Conservation (phyloP, 2,113 vertebrate species). For the Paramormyrops kingsleyae region DNA sequence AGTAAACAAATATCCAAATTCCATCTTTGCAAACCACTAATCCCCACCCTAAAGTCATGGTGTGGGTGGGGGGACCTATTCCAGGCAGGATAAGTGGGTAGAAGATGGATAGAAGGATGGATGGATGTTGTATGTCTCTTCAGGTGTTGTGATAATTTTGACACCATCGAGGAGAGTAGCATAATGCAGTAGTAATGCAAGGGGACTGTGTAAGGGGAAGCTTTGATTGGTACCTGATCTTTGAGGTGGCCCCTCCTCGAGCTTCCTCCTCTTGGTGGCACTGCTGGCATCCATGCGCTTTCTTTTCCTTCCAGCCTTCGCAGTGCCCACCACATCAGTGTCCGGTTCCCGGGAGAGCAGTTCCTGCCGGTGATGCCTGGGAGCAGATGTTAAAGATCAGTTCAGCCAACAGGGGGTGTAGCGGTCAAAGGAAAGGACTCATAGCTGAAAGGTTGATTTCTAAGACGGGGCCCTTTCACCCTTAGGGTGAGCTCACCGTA, state of each 20-base stretch:
- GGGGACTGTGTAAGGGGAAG: neutral
- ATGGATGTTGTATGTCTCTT: neutral
- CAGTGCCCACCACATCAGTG: neutral
- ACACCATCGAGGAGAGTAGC: neutral
- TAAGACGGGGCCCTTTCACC: neutral
- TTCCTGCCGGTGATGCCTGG: neutral
- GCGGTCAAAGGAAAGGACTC: too few species aligned
- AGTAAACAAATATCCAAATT: neutral
- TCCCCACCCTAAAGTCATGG: neutral
- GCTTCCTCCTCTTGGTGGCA: neutral
- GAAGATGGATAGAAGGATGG: neutral
- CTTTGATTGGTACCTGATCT: neutral
- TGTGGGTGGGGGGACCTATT: neutral
- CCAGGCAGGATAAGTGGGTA: neutral
- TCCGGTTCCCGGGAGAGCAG: neutral
- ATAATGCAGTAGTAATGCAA: neutral
- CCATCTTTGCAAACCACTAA: neutral
- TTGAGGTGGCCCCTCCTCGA: neutral
- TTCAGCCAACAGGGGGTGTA: too few species aligned
- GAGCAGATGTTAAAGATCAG: neutral
- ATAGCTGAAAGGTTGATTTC: neutral
- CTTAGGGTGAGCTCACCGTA: constrained; percentile 61
- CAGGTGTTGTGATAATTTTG: neutral
- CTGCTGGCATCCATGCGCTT: neutral
- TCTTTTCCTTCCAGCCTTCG: neutral